Evolutionary conservation across 64 coral and sea anemone genomes (phyloP).

Genomic region (Actinia equina): DNA sequence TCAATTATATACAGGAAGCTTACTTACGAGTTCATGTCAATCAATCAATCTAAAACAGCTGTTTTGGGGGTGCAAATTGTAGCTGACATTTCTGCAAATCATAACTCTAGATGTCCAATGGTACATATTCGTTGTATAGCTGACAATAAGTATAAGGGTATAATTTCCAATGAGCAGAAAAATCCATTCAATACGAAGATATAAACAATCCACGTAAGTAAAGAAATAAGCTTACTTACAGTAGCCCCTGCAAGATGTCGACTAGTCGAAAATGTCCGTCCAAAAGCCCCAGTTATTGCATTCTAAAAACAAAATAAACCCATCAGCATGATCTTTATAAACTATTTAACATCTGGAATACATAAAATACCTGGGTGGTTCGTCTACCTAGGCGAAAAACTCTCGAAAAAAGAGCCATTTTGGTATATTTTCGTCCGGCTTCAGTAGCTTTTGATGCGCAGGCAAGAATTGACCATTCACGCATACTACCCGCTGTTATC

Average conservation of each 20-base stretch:
- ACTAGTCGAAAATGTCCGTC: constrained; percentile 1
- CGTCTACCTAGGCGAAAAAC: constrained; percentile 10
- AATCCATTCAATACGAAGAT: not conserved
- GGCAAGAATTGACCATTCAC: not conserved
- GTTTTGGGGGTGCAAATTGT: too few species aligned
- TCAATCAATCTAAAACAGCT: too few species aligned
- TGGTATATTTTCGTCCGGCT: not conserved
- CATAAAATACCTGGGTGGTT: constrained; percentile 5
- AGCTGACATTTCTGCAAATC: too few species aligned
- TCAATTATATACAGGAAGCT: too few species aligned
- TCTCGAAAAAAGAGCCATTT: constrained; percentile 20
- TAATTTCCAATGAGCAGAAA: not conserved
- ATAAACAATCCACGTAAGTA: not conserved
- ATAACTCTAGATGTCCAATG: too few species aligned
- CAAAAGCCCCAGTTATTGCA: not conserved
- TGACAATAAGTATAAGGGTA: too few species aligned
- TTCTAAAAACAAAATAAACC: not conserved
- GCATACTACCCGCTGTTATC: not conserved
- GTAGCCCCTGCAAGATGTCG: not conserved
- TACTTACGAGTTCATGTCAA: too few species aligned
- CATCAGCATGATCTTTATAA: not conserved
- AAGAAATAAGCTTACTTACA: not conserved
- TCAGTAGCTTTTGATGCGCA: not conserved
- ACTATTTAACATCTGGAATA: not conserved
- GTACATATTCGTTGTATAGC: too few species aligned